Conservation (phyloP, 1,140 invertebrate genomes). For the Apocrypta bakeri region DNA sequence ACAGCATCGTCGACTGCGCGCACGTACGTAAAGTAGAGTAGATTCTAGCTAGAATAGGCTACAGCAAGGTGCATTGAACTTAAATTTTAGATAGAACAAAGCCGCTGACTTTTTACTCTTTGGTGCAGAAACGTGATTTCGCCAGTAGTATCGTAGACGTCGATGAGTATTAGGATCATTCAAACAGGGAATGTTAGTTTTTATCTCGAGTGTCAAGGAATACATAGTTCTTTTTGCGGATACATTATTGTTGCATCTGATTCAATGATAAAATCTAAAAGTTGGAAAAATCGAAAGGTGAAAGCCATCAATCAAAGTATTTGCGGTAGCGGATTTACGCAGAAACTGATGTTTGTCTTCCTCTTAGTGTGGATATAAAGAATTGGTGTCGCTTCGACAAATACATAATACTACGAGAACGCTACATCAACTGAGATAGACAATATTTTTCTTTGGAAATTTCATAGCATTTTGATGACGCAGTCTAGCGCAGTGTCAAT, state of each 20-base stretch:
- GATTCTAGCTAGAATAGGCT: background rate
- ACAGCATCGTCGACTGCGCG: background rate
- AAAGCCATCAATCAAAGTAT: no score
- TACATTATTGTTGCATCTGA: background rate
- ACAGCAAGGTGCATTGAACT: conserved; percentile 6
- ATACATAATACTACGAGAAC: no score
- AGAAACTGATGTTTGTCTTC: no score
- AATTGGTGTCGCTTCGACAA: no score
- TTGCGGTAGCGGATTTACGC: no score
- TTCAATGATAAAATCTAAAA: background rate
- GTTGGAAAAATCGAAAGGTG: background rate
- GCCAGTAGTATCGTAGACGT: conserved; percentile 1
- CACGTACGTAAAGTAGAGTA: conserved; percentile 9
- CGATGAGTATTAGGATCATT: background rate
- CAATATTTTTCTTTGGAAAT: no score
- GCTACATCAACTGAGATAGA: no score
- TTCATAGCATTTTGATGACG: no score
- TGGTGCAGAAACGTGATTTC: no score
- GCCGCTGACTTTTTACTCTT: background rate
- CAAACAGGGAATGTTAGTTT: background rate
- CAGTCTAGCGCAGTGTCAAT: no score
- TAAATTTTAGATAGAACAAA: background rate
- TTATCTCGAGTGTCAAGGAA: background rate
- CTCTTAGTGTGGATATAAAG: no score
- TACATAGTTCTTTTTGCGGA: background rate